These are phyloP conservation scores for Alectoris magna DNA, from an alignment of 2,797 vertebrate genomes.

Conservation along the genomic window DNA sequence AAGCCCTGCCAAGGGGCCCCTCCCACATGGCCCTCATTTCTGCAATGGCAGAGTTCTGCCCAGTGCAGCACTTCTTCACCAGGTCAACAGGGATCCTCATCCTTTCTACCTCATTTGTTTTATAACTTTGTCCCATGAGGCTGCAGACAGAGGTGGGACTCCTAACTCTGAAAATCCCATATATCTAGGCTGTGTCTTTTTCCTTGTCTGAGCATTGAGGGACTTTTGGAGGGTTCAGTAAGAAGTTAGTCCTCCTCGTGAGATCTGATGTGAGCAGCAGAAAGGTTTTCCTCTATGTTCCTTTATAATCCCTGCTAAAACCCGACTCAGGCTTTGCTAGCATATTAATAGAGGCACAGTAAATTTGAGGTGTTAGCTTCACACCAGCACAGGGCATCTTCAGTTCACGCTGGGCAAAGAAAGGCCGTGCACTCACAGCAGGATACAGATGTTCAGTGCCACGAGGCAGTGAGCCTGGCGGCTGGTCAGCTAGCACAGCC, in stretches of 20 bases:
- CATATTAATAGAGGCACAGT: background rate
- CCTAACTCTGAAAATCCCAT: background rate
- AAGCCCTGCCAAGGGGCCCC: conserved; percentile 5
- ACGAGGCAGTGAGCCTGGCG: rapidly evolving
- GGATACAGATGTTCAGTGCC: rapidly evolving
- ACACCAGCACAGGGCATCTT: background rate
- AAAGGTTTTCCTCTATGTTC: background rate
- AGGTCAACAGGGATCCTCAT: background rate
- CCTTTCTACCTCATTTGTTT: background rate
- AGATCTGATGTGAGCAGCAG: rapidly evolving
- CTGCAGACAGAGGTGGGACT: background rate
- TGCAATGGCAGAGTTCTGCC: background rate
- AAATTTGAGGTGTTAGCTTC: background rate
- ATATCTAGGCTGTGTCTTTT: rapidly evolving
- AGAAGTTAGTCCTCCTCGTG: background rate
- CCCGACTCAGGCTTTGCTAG: background rate
- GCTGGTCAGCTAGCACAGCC: background rate
- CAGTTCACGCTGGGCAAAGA: rapidly evolving
- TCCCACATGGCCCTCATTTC: background rate
- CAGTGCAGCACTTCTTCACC: no score
- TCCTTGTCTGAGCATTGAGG: background rate
- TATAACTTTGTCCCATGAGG: rapidly evolving
- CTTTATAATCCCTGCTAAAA: background rate
- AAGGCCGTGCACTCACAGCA: rapidly evolving
- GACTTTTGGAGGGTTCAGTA: background rate